Evolutionary conservation across 2,797 vertebrate genomes (phyloP), one percentile per base, ranked within the genome.

Genomic region (Acipenser transmontanus): DNA sequence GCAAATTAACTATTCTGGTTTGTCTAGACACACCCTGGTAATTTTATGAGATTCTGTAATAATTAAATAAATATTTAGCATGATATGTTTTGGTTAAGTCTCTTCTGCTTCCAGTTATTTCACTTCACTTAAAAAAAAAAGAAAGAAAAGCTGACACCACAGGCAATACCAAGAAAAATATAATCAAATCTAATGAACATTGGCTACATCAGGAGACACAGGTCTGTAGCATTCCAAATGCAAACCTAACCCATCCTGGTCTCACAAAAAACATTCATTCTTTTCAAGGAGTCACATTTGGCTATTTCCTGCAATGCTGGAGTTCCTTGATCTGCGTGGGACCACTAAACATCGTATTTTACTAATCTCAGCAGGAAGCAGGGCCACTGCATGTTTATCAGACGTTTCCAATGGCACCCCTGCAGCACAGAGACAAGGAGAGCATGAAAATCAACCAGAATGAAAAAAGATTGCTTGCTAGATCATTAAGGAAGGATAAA

Each of bases 401-500:
- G 80, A 81, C 81, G 73, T 80, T 78, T 78, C 71, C 69, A 80
- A 77, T 65, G 50, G 74, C 73, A 72, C 82, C 74, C 76, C 83
- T 71, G 72, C 61, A 71, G 78, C 74, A 80, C 73, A 77, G 82
- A 83, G 80, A 78, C 74, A 77, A 86, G 75, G 72, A 83, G 72
- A 0, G 68, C 71, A 71, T 82, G 81, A 78, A 85, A 88, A 84
- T 82, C 78, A 79, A 74, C 72, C 66, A 68, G 66, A 73, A 80
- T 81, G 79, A 6, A 76, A 79, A 77, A 78, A 83, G 78, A 72
- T 72, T 79, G 70, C 76, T 79, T 78, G 74, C 81, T 83, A 84
- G 76, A 80, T 83, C 79, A 80, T 85, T 82, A 82, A 82, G 74
- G 72, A 68, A 77, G 82, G 73, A 87, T 73, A 84, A 87, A 87